A percentile compares a stretch with the other conserved stretches of the same genome.
Evolutionary conservation across 2,888 invertebrate species (phyloP).

Genomic region (Myopa testacea): DNA sequence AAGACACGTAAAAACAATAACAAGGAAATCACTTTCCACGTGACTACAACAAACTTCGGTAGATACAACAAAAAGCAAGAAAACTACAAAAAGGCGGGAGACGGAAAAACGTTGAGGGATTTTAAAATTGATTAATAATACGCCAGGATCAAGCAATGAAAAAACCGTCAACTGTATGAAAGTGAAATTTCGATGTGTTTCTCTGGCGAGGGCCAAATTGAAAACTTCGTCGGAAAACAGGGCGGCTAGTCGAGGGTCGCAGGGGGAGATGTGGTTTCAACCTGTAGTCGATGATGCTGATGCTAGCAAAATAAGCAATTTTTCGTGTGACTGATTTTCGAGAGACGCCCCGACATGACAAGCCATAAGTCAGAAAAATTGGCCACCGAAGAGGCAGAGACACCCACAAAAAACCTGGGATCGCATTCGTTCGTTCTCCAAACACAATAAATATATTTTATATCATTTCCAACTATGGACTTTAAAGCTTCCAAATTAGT

Average conservation of each 20-base stretch:
- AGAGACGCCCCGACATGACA: neutral
- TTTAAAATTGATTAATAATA: conserved; percentile 15
- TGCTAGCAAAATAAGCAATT: conserved; percentile 18
- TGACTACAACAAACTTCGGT: neutral
- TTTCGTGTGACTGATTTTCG: conserved; percentile 23
- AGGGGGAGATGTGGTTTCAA: neutral
- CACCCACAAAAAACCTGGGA: neutral
- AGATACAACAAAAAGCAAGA: neutral
- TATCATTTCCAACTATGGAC: neutral
- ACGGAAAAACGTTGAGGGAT: neutral
- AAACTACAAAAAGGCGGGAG: neutral
- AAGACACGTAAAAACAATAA: too few species aligned
- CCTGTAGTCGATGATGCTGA: neutral
- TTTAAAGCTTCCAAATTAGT: neutral
- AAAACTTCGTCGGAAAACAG: neutral
- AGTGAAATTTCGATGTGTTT: neutral
- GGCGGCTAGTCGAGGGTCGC: neutral
- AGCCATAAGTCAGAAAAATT: neutral
- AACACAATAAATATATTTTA: neutral
- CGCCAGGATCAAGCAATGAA: conserved; percentile 8
- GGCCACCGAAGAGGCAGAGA: neutral
- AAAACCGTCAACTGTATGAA: neutral
- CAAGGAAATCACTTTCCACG: neutral
- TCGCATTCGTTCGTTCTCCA: neutral
- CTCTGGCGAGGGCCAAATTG: neutral